Conservation (phyloP, 1,140 invertebrate species). For the Ectropis grisescens region DNA sequence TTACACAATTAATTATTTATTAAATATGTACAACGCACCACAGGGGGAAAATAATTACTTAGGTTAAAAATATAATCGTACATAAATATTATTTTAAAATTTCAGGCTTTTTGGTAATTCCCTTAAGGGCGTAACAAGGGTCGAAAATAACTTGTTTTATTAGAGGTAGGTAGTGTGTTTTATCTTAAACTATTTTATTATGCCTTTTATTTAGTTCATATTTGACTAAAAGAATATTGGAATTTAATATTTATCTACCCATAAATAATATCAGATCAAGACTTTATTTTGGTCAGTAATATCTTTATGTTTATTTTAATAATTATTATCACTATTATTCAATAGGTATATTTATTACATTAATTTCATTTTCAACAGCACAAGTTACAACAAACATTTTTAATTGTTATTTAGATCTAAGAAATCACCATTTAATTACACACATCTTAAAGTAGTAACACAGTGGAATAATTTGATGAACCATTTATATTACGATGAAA, state of each 20-base stretch:
- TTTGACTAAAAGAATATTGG: neutral
- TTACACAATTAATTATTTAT: too few relatives aligned
- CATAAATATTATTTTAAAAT: slow-evolving; percentile 36
- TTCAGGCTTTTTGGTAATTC: slow-evolving; percentile 59
- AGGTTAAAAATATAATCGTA: slow-evolving; percentile 31
- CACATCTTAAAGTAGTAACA: too few relatives aligned
- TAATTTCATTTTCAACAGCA: too few relatives aligned
- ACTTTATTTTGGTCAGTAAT: slow-evolving; percentile 2
- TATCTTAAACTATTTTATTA: slow-evolving; percentile 32
- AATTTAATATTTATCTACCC: slow-evolving; percentile 3
- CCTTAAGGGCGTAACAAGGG: slow-evolving; percentile 29
- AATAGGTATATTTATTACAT: too few relatives aligned
- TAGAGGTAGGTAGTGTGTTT: slow-evolving; percentile 50
- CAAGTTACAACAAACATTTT: too few relatives aligned
- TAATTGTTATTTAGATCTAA: too few relatives aligned
- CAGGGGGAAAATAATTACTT: slow-evolving; percentile 24
- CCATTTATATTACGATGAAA: too few relatives aligned
- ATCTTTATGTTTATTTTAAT: too few relatives aligned
- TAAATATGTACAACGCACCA: slow-evolving; percentile 37
- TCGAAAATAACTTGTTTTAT: slow-evolving; percentile 26
- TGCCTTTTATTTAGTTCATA: slow-evolving; percentile 8
- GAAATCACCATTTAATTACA: too few relatives aligned
- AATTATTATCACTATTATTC: too few relatives aligned
- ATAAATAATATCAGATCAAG: slow-evolving; percentile 1
- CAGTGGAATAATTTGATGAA: too few relatives aligned